Evolutionary conservation across 2,113 vertebrate species (phyloP).

Genomic region (Camelus bactrianus): DNA sequence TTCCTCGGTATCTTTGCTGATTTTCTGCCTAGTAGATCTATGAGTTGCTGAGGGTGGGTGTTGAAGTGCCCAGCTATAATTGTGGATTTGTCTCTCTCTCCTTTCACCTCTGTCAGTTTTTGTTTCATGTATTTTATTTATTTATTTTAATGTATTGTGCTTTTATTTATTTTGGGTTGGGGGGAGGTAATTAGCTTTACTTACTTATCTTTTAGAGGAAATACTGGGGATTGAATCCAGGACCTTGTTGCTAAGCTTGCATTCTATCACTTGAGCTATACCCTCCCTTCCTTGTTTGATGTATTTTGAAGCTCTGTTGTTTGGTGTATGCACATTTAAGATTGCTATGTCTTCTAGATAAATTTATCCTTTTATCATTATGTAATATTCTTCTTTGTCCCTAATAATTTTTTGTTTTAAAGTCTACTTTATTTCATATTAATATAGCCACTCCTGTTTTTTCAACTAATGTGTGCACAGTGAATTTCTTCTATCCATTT

Average conservation of each 20-base stretch:
- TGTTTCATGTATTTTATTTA: neutral
- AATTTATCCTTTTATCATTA: neutral
- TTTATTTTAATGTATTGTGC: too few relatives aligned
- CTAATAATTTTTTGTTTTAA: conserved; percentile 14
- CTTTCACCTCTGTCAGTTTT: neutral
- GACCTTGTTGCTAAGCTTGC: too few relatives aligned
- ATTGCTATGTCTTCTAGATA: neutral
- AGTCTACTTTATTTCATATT: neutral
- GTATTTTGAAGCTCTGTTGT: neutral
- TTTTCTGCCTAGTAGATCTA: neutral
- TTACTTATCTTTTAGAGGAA: too few relatives aligned
- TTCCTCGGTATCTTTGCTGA: neutral
- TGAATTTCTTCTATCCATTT: neutral
- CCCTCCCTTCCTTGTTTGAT: neutral
- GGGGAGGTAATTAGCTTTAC: too few relatives aligned
- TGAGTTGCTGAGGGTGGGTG: neutral
- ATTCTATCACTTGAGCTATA: too few relatives aligned
- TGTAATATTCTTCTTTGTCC: neutral
- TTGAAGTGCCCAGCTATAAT: neutral
- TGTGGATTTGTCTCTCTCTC: neutral
- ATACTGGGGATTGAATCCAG: too few relatives aligned
- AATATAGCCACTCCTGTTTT: neutral
- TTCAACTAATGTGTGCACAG: neutral
- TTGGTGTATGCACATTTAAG: neutral
- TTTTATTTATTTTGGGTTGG: too few relatives aligned